Conservation (phyloP, 2,113 vertebrate genomes). For the Geococcyx californianus region DNA sequence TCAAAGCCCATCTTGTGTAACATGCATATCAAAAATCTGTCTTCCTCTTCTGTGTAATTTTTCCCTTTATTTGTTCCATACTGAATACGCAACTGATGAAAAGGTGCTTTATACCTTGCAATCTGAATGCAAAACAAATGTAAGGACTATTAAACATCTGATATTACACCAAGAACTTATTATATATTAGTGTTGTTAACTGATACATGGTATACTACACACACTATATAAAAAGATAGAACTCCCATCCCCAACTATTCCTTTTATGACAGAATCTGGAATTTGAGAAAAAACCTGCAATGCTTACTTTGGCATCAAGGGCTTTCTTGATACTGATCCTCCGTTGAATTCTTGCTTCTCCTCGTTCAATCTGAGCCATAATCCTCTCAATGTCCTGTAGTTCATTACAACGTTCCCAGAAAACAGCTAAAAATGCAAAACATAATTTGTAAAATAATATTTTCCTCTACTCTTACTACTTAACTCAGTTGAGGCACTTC, state of each 20-base stretch:
- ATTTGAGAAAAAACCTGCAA: background rate
- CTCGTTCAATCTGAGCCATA: slow-evolving; percentile 91
- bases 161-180: background rate
- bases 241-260: background rate
- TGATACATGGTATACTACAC: background rate
- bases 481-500: background rate
- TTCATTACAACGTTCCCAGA: slow-evolving; percentile 92
- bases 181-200: background rate
- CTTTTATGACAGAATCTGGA: background rate
- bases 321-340: slow-evolving; percentile 92
- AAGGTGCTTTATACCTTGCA: slow-evolving; percentile 89
- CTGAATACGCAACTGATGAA: slow-evolving; percentile 88
- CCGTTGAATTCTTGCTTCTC: slow-evolving; percentile 88
- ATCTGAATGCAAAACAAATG: slow-evolving; percentile 74
- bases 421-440: slow-evolving; percentile 81
- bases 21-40: slow-evolving; percentile 90
- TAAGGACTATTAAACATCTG: background rate
- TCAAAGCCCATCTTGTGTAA: slow-evolving; percentile 92
- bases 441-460: background rate
- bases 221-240: background rate
- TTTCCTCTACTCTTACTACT: background rate
- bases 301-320: slow-evolving; percentile 85
- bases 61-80: slow-evolving; percentile 92
- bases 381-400: slow-evolving; percentile 91
- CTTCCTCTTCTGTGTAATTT: slow-evolving; percentile 90